Evolutionary conservation across 92 coral and sea anemone species (phyloP).

Genomic region (Palythoa heliodiscus): DNA sequence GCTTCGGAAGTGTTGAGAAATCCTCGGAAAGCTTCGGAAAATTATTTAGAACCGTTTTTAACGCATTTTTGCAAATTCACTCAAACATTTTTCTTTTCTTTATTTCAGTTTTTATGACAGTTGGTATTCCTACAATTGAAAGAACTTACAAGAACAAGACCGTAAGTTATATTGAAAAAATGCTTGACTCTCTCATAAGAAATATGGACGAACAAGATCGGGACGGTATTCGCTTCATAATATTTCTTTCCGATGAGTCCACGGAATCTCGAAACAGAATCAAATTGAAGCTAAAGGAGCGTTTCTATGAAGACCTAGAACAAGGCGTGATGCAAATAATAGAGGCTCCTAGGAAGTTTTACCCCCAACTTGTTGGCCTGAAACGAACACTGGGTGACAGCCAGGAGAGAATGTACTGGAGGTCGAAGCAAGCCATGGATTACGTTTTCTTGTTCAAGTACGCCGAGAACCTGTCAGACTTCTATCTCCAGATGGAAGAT

Average conservation of each 20-base stretch:
- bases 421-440: slow-evolving; percentile 90
- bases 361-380: slow-evolving; percentile 79
- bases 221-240: slow-evolving; percentile 57
- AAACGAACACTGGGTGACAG: slow-evolving; percentile 60
- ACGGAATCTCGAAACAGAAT: slow-evolving; percentile 59
- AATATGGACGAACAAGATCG: slow-evolving; percentile 47
- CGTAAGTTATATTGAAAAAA: slow-evolving; percentile 59
- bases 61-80: too few relatives aligned
- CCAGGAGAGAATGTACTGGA: slow-evolving; percentile 85
- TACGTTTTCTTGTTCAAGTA: slow-evolving; percentile 82
- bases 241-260: slow-evolving; percentile 84
- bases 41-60: too few relatives aligned
- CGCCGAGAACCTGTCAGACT: slow-evolving; percentile 71
- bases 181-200: slow-evolving; percentile 65
- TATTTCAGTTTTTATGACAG: slow-evolving; percentile 72
- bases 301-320: slow-evolving; percentile 63
- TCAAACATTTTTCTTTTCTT: neutral
- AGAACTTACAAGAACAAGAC: slow-evolving; percentile 67
- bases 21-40: too few relatives aligned
- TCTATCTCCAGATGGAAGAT: slow-evolving; percentile 94
- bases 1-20: too few relatives aligned
- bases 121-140: slow-evolving; percentile 88
- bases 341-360: slow-evolving; percentile 72
- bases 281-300: slow-evolving; percentile 36
- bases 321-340: slow-evolving; percentile 77